Evolutionary conservation across 2,888 invertebrate genomes (phyloP), one percentile per base, ranked within the genome.

Genomic region (Limnephilus rhombicus): DNA sequence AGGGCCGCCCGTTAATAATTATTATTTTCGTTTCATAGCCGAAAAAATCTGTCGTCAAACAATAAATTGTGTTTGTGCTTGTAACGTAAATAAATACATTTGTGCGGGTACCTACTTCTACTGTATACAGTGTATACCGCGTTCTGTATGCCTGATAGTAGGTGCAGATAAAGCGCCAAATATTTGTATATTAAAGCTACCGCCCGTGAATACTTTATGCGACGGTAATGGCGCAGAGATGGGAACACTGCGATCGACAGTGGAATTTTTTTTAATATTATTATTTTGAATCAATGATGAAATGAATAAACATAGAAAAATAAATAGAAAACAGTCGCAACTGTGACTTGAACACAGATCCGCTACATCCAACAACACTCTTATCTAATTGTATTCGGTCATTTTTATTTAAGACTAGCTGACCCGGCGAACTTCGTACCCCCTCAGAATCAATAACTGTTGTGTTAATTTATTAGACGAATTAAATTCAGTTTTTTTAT

Each of bases 171-270:
- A 93, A 93, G 93, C 93, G 85, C 93, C 93, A 93, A 93, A 93
- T 93, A 93, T 93, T 93, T 93, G 93, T 93, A 93, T 92, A 93
- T 93, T 93, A 92, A 93, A 93, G 93, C 93, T 93, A 93, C 93
- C 93, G 93, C 92, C 92, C 31, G 92, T 93, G 93, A 93, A 93
- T 93, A 93, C 93, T 93, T 93, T 92, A 93, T 93, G 93, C 91
- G 85, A 81, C 53, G 92, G 85, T 83, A 90, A 90, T 89, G 92
- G 49, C 91, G 45, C 92, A 92, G 92, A 85, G 92, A 92, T 91
- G 92, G 89, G 91, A 80, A 82, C 45, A 3, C 18, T 49, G n/a
- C 18, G 18, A 49, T 87, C 87, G 87, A 53, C 49, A 87, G 68
- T 87, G 0, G 41, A 41, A 3, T 37, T 18, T 34, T 18, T 7